A percentile compares a stretch with the other conserved stretches of the same genome.
phyloP scores from a whole-genome alignment of 2,113 vertebrate genomes.

The Engraulis encrasicolus region DNA sequence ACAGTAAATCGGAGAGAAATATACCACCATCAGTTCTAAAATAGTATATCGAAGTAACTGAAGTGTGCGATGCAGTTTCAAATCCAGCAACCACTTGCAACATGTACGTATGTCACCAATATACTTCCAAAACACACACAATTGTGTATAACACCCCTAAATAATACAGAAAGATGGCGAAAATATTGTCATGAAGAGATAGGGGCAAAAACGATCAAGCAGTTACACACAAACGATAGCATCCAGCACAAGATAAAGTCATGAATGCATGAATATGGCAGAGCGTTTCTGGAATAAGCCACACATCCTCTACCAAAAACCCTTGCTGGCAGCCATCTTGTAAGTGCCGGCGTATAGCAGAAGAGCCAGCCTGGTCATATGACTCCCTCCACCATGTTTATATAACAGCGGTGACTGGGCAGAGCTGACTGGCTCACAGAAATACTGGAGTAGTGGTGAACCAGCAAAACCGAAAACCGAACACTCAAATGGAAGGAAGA shows the following conservation, averaged over 20 bases:
- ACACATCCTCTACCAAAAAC: background rate
- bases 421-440: constrained; percentile 59
- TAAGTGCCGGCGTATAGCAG: constrained; percentile 45
- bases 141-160: background rate
- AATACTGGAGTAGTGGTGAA: constrained; percentile 46
- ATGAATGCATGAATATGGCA: background rate
- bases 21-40: background rate
- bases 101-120: background rate
- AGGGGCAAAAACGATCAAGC: background rate
- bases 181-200: background rate
- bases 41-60: background rate
- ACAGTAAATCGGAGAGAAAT: background rate
- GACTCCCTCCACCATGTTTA: constrained; percentile 44
- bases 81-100: background rate
- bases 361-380: constrained; percentile 59
- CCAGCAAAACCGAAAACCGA: constrained; percentile 36
- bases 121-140: background rate
- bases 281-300: background rate
- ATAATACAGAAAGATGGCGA: background rate
- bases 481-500: background rate
- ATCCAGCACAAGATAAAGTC: background rate
- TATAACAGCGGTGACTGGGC: constrained; percentile 63
- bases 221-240: background rate
- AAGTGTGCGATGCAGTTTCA: background rate
- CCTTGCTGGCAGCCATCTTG: constrained; percentile 68